These are phyloP conservation scores for Crotalus tigris DNA, from an alignment of 2,113 vertebrate genomes.

Conservation along the genomic window DNA sequence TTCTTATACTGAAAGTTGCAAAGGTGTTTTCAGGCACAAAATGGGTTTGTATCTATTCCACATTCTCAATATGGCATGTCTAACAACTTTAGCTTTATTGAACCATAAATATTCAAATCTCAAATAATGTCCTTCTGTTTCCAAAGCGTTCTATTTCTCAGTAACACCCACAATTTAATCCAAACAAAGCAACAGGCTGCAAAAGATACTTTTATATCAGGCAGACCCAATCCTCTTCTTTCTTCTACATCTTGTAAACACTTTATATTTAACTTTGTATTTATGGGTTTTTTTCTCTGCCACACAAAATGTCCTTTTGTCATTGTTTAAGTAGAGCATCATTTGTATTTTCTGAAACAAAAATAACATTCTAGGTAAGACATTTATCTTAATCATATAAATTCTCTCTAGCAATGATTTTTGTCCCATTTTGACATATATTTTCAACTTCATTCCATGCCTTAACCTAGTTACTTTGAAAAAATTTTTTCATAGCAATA, in stretches of 20 bases:
- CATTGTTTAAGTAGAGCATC: not conserved
- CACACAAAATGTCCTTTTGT: not conserved
- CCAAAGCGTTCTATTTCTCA: not conserved
- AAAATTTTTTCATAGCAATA: not conserved
- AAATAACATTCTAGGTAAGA: not conserved
- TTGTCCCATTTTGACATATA: not conserved
- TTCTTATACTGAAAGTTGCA: not conserved
- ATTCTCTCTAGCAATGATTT: not conserved
- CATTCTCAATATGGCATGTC: not conserved
- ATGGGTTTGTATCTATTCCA: not conserved
- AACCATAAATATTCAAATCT: not conserved
- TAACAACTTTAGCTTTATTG: not conserved
- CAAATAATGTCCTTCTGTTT: not conserved
- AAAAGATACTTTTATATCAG: not conserved
- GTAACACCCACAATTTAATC: not conserved
- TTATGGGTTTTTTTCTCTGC: not conserved
- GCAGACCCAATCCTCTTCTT: not conserved
- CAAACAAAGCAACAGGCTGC: not conserved
- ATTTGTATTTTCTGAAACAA: not conserved
- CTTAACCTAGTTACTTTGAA: not conserved
- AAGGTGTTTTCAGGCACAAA: not conserved
- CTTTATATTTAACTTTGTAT: not conserved
- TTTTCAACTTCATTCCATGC: not conserved
- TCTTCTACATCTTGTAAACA: not conserved
- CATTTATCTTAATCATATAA: not conserved